These are phyloP conservation scores for Esox masquinongy DNA, from an alignment of 2,797 vertebrate genomes.

Conservation along the genomic window DNA sequence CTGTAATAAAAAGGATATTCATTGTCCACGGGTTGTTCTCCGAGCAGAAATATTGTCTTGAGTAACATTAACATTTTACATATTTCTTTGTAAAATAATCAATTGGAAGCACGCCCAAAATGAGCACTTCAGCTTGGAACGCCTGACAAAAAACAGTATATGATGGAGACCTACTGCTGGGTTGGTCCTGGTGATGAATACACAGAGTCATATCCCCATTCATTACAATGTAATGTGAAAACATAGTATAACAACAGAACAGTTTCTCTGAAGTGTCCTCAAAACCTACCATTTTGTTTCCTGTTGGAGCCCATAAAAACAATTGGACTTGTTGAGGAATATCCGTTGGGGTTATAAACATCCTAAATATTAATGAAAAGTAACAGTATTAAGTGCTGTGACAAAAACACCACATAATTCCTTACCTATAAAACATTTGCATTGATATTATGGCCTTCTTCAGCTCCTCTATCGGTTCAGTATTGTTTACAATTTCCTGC, in stretches of 20 bases:
- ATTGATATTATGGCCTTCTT: not conserved
- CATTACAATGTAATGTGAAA: not conserved
- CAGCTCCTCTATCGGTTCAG: not conserved
- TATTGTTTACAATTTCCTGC: not conserved
- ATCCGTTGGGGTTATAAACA: slow-evolving; percentile 69
- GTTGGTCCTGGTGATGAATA: not conserved
- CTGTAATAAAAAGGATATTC: not conserved
- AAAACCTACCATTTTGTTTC: slow-evolving; percentile 87
- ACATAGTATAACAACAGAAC: not conserved
- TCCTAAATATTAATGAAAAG: slow-evolving; percentile 60
- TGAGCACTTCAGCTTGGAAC: not conserved
- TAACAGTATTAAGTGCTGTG: not conserved
- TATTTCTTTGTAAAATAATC: not conserved
- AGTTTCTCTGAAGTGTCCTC: not conserved
- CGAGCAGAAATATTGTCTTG: not conserved
- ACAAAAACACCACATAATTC: not conserved
- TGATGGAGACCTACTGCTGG: not conserved
- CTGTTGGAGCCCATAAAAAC: slow-evolving; percentile 87
- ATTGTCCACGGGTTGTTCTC: not conserved
- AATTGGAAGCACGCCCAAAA: not conserved
- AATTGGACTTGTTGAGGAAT: slow-evolving; percentile 85
- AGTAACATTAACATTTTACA: not conserved
- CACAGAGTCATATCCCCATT: not conserved
- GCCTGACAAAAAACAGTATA: not conserved
- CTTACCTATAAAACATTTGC: not conserved